Percentiles rank a stretch among this genome's conserved stretches.
Evolutionary conservation across 2,797 vertebrate genomes (phyloP).

Genomic region (Enteromius radiatus): DNA sequence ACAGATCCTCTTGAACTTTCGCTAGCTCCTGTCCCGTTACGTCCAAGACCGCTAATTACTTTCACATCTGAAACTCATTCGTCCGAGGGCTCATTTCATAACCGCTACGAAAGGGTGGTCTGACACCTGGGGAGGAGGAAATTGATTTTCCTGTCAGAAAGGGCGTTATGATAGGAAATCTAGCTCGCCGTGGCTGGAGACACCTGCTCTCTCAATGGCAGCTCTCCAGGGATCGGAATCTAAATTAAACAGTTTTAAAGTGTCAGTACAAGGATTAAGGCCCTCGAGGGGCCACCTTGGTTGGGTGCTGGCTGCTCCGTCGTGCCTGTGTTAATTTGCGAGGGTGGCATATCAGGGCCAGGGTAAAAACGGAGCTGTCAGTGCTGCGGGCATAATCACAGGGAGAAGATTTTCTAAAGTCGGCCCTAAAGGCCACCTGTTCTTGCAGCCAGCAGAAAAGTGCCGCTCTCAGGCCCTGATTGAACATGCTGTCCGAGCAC

Average conservation of each 20-base stretch:
- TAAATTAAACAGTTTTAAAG: slow-evolving; percentile 78
- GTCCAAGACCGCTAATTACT: slow-evolving; percentile 68
- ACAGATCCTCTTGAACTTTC: slow-evolving; percentile 53
- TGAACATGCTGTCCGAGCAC: slow-evolving; percentile 59
- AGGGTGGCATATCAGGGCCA: slow-evolving; percentile 55
- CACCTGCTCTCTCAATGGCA: slow-evolving; percentile 71
- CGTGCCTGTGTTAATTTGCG: slow-evolving; percentile 57
- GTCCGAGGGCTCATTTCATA: slow-evolving; percentile 65
- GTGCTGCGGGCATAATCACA: slow-evolving; percentile 47
- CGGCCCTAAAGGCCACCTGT: slow-evolving; percentile 59
- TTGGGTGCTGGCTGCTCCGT: slow-evolving; percentile 45
- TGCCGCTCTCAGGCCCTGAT: slow-evolving; percentile 54
- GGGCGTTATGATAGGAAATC: slow-evolving; percentile 76
- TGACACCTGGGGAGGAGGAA: slow-evolving; percentile 67
- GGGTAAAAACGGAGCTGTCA: slow-evolving; percentile 58
- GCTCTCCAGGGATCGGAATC: slow-evolving; percentile 63
- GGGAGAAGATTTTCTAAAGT: slow-evolving; percentile 58
- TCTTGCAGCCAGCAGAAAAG: slow-evolving; percentile 37
- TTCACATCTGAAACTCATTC: slow-evolving; percentile 57
- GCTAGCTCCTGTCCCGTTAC: slow-evolving; percentile 45
- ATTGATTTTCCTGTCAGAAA: slow-evolving; percentile 82
- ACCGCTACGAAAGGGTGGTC: slow-evolving; percentile 59
- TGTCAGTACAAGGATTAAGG: slow-evolving; percentile 68
- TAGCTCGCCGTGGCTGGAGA: slow-evolving; percentile 77
- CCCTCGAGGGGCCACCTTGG: slow-evolving; percentile 29